Evolutionary conservation across 2,797 vertebrate species (phyloP), one percentile per base, ranked within the genome.

Genomic region (Selene dorsalis): DNA sequence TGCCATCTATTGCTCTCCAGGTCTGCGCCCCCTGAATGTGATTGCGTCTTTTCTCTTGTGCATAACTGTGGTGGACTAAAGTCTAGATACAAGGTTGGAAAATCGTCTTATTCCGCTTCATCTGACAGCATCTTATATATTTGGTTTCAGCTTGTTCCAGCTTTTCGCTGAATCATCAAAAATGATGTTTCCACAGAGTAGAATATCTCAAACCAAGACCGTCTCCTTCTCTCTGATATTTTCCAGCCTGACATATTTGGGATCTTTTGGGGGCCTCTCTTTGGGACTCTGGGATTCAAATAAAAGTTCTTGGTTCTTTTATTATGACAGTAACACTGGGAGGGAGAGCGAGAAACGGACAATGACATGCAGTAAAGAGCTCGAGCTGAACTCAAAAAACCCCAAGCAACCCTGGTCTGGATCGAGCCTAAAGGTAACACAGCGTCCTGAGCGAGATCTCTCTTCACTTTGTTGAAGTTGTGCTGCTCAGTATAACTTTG

Each of bases 1-100:
- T 80, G 63, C 76, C 75, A 72, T 28, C 77, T 67, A 41, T 61
- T 84, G 84, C 55, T 45, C 14, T 1, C 26, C 2, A n/a, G 22
- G 4, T 35, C 26, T 0, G 20, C 45, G 2, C 6, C 24, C 6
- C 26, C 30, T 65, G 11, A 32, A 22, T 16, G 26, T 41, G 4
- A 26, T 7, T 24, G 24, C 14, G 45, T 62, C 28, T 47, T 69
- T 50, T 41, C 20, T 38, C 28, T 28, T 28, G 48, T 22, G 13
- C 13, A 16, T 55, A 53, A 4, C 50, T 28, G 13, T 32, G 30
- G 30, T 26, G 13, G 13, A 16, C 24, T 55, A 26, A 11, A 39
- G 14, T 35, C 32, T 8, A 35, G 32, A 9, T 35, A 35, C 32
- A 41, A 41, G 39, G n/a, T 50, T 50, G n/a, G 8, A 50, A 12